Base-by-base conservation (phyloP, 1,140 invertebrate genomes). In the Lordiphosa stackelbergi region DNA sequence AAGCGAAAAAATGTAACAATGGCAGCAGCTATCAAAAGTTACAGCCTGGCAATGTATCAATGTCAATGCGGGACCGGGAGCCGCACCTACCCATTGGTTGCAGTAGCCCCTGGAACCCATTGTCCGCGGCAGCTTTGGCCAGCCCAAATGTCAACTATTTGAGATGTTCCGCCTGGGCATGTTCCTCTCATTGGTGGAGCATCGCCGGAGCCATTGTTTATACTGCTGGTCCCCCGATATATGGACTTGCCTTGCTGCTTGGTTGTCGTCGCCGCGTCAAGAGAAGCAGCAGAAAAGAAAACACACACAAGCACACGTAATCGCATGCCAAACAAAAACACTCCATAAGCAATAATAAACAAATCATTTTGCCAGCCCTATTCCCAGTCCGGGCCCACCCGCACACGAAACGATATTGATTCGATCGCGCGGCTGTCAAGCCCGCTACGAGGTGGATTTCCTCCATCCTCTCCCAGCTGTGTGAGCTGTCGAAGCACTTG, bases 271-370 rank as follows among this genome's bases (percentile, higher is more conserved):
- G 43, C 47, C 62, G 36, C 58, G 55, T 68, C 54, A 68, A 60
- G 46, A 42, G 41, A 24, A n/a, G 19, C 8, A 24, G 35, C 48
- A 24, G n/a, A 24, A 49, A 58, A 5, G 34, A 42, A 64, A 35
- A 19, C 22, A 51, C 37, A 24, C 34, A 55, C 35, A 51, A 45
- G 51, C 69, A 71, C 64, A 66, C 54, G 60, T 66, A 69, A 83
- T 81, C 68, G 60, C 48, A 60, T 57, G 68, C 77, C 78, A 62
- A 75, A 73, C 57, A 73, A 81, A 72, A 81, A 77, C 77, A 81
- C 73, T 81, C 69, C 66, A 81, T 83, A 65, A 83, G 72, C 48
- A 75, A 83, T 62, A 81, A 81, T 81, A 81, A 81, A 81, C 75
- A 81, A 81, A 83, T 81, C 77, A 75, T 75, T 66, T 49, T 37